phyloP scores from a whole-genome alignment of 2,888 invertebrate species.

The Stenodema calcarata region DNA sequence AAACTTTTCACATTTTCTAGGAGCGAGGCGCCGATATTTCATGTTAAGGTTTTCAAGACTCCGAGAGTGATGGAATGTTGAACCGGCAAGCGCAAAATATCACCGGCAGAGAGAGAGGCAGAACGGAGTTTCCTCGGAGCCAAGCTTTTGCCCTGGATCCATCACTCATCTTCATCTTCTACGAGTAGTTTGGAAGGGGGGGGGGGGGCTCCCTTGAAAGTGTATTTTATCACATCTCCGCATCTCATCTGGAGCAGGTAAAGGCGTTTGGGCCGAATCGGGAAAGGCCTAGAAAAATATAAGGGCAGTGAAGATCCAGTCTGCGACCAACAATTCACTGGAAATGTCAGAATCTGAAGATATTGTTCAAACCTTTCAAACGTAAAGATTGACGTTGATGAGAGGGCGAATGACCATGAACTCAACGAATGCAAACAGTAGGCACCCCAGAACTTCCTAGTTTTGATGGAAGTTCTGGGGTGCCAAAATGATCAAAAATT shows the following conservation, averaged over 20 bases:
- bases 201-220: background rate
- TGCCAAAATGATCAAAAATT: too few relatives aligned
- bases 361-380: too few relatives aligned
- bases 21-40: background rate
- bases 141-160: background rate
- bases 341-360: too few relatives aligned
- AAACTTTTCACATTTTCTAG: background rate
- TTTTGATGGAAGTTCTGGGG: too few relatives aligned
- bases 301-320: background rate
- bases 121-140: background rate
- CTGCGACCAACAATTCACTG: background rate
- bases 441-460: too few relatives aligned
- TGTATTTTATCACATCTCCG: background rate
- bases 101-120: background rate
- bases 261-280: background rate
- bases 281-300: background rate
- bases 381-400: too few relatives aligned
- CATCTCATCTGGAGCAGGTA: conserved; percentile 2
- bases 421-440: too few relatives aligned
- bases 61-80: background rate
- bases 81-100: background rate
- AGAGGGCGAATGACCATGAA: too few relatives aligned
- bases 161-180: conserved; percentile 5
- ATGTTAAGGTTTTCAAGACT: background rate
- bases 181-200: conserved; percentile 1